Evolutionary conservation across 1,140 invertebrate genomes (phyloP).

Genomic region (Euwallacea fornicatus): DNA sequence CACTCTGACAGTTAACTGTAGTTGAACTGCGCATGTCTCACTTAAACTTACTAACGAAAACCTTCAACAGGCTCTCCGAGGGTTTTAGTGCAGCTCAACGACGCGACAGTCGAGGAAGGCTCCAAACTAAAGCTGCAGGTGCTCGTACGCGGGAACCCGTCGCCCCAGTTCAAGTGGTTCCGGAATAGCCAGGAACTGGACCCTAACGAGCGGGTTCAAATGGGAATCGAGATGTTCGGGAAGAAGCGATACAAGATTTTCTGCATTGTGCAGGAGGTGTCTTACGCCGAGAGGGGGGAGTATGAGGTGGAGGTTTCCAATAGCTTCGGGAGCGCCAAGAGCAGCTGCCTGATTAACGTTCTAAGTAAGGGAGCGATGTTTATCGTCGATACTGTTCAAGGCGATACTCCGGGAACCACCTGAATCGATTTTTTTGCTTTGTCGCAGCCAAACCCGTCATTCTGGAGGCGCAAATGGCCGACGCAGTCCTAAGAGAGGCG

Average conservation of each 20-base stretch:
- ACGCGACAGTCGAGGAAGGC: conserved; percentile 20
- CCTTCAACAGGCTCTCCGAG: conserved; percentile 29
- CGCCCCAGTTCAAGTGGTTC: conserved; percentile 33
- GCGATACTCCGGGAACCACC: not conserved
- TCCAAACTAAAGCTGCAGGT: conserved; percentile 14
- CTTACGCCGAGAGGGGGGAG: conserved; percentile 29
- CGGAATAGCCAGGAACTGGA: conserved; percentile 29
- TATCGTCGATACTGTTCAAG: not conserved
- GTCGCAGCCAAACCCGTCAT: conserved; percentile 29
- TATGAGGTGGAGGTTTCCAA: conserved; percentile 29
- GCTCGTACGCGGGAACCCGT: conserved; percentile 19
- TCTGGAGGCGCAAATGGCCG: conserved; percentile 27
- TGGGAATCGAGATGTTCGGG: conserved; percentile 26
- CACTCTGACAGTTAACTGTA: conserved; percentile 33
- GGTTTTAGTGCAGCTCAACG: conserved; percentile 27
- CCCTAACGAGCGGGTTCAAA: conserved; percentile 20
- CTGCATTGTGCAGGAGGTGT: conserved; percentile 20
- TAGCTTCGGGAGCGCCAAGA: conserved; percentile 13
- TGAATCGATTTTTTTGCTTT: not conserved
- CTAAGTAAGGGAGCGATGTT: conserved; percentile 16
- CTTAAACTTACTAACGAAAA: conserved; percentile 1
- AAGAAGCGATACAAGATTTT: conserved; percentile 31
- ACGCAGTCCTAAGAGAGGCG: conserved; percentile 27
- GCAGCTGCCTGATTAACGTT: conserved; percentile 26
- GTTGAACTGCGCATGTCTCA: not conserved